Evolutionary conservation across 2,113 vertebrate genomes (phyloP), one percentile per base, ranked within the genome.

Genomic region (Xiphorhynchus elegans): DNA sequence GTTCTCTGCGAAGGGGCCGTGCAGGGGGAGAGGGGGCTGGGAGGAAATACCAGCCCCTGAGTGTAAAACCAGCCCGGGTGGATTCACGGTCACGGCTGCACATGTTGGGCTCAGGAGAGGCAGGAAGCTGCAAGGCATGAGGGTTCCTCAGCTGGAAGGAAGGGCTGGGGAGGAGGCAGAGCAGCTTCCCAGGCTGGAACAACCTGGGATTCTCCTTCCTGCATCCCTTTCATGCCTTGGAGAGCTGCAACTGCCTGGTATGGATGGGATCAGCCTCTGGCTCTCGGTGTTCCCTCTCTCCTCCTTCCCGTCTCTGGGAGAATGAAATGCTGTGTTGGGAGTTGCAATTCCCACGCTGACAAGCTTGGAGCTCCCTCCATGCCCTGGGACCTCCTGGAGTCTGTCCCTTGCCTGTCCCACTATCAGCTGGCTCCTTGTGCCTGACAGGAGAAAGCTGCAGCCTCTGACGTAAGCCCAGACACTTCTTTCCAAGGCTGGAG

Each of bases 41-140:
- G 82, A 84, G 95, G 95, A 96, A 96, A 97, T 93, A 88, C 90
- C 90, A 93, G 85, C 82, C 81, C 33, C 52, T 19, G 80, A 8
- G 73, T 25, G 24, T 58, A 40, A 93, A 91, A 16, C 20, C 83
- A 55, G 11, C 58, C 75, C 25, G 58, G 58, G 75, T 73, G 84
- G 93, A 93, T 74, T 85, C 75, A 40, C 2, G 4, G 78, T 46
- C 89, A 85, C 13, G 7, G 33, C 47, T 49, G 66, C 87, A 89
- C 82, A 14, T 28, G 89, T 91, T 84, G 77, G 92, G 72, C 90
- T 67, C 42, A 5, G 81, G 64, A 93, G 44, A 52, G 35, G 83
- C 52, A 70, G 86, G 83, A 87, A 82, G 49, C 81, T 40, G 78
- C 28, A 4, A 8, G 39, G 35, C 46, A 24, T 1, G 21, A 46